These are phyloP conservation scores for Eremobia ochroleuca DNA, from an alignment of 2,888 invertebrate genomes.

Conservation along the genomic window DNA sequence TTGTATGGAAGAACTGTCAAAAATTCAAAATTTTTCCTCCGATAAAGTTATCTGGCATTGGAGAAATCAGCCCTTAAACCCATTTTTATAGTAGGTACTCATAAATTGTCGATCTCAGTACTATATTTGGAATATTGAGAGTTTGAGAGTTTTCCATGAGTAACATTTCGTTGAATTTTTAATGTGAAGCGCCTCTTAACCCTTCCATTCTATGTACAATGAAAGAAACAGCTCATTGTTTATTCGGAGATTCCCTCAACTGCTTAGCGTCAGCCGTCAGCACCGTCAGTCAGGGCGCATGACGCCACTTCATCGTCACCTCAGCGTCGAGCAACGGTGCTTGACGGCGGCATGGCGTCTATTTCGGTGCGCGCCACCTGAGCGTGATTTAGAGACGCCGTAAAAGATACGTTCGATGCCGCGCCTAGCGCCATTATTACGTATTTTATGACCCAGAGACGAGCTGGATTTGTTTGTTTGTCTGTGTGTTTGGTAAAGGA, in stretches of 20 bases:
- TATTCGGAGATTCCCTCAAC: not conserved
- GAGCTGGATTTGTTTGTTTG: conserved; percentile 11
- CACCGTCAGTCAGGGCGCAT: not conserved
- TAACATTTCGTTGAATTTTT: too few relatives aligned
- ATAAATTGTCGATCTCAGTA: not conserved
- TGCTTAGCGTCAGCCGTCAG: not conserved
- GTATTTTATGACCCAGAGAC: conserved; percentile 32
- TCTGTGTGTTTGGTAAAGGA: not conserved
- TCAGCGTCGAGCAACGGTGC: not conserved
- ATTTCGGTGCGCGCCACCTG: conserved; percentile 32
- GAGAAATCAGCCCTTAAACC: too few relatives aligned
- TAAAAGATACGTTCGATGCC: conserved; percentile 38
- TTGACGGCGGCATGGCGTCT: conserved; percentile 9
- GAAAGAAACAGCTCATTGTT: not conserved
- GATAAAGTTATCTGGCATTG: too few relatives aligned
- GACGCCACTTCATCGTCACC: not conserved
- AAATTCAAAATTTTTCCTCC: too few relatives aligned
- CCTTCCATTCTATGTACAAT: conserved; percentile 1
- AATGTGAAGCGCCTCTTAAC: not conserved
- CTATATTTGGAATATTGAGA: not conserved
- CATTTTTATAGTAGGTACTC: not conserved
- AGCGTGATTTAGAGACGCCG: conserved; percentile 45
- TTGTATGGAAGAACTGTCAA: too few relatives aligned
- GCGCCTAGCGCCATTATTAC: conserved; percentile 32
- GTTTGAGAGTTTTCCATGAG: too few relatives aligned